Conservation (phyloP, 2,888 invertebrate species). For the Drosophila neotestacea region DNA sequence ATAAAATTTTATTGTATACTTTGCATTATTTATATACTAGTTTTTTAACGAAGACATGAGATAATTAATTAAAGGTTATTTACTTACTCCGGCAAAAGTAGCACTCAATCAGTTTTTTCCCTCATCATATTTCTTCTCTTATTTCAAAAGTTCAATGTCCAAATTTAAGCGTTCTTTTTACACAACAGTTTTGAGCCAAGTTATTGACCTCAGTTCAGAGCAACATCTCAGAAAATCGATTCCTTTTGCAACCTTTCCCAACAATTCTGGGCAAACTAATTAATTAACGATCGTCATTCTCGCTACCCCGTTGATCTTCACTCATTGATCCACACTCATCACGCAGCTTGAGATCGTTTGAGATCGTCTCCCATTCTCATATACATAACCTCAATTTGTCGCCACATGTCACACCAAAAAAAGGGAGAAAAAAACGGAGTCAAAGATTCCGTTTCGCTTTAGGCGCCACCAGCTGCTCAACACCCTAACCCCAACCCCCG, state of each 20-base stretch:
- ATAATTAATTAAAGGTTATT: not conserved
- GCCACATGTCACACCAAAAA: slow-evolving; percentile 73
- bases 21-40: no score
- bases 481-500: slow-evolving; percentile 16
- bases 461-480: slow-evolving; percentile 68
- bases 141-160: slow-evolving; percentile 19
- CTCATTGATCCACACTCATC: slow-evolving; percentile 27
- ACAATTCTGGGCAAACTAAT: slow-evolving; percentile 49
- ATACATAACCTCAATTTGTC: slow-evolving; percentile 75
- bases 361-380: slow-evolving; percentile 4
- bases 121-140: not conserved
- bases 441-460: slow-evolving; percentile 38
- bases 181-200: slow-evolving; percentile 8
- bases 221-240: not conserved
- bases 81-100: not conserved
- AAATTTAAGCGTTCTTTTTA: not conserved
- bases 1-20: no score
- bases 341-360: slow-evolving; percentile 46
- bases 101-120: not conserved
- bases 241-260: slow-evolving; percentile 41
- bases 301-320: slow-evolving; percentile 23
- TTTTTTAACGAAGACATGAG: no score
- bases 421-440: slow-evolving; percentile 24
- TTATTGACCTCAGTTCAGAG: slow-evolving; percentile 23
- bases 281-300: slow-evolving; percentile 48